A percentile compares a stretch with the other conserved stretches of the same genome.
Evolutionary conservation across 1,140 invertebrate genomes (phyloP).

Genomic region (Drosophila repletoides): DNA sequence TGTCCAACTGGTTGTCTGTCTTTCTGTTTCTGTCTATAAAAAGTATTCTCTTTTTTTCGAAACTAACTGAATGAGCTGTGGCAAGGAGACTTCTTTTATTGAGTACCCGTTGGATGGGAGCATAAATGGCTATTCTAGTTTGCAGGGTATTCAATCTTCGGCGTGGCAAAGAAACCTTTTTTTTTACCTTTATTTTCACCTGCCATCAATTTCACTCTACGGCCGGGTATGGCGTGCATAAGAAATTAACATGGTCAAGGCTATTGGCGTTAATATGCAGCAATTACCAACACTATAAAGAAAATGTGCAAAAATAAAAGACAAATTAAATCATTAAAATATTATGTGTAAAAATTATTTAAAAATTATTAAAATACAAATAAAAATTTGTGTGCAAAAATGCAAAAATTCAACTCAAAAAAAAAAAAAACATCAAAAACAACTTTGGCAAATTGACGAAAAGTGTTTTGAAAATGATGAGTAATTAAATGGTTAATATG

Average conservation of each 20-base stretch:
- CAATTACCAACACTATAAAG: constrained; percentile 35
- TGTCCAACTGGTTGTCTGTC: too few relatives aligned
- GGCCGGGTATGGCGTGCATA: constrained; percentile 34
- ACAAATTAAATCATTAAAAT: constrained; percentile 63
- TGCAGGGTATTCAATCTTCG: too few relatives aligned
- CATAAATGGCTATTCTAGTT: too few relatives aligned
- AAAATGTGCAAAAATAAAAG: constrained; percentile 24
- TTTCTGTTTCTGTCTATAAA: too few relatives aligned
- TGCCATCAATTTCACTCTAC: constrained; percentile 55
- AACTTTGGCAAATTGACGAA: constrained; percentile 8
- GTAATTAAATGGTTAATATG: constrained; percentile 16
- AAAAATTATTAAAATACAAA: constrained; percentile 23
- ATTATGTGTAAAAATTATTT: constrained; percentile 20
- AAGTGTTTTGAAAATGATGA: constrained; percentile 28
- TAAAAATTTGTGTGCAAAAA: too few relatives aligned
- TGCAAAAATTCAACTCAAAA: constrained; percentile 4
- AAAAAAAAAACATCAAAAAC: constrained; percentile 23
- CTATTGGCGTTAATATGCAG: constrained; percentile 33
- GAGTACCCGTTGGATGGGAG: too few relatives aligned
- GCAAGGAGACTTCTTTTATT: too few relatives aligned
- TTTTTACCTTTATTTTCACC: constrained; percentile 36
- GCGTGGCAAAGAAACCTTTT: too few relatives aligned
- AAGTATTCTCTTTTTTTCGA: too few relatives aligned
- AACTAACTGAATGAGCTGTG: too few relatives aligned
- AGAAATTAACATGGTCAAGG: constrained; percentile 67